Evolutionary conservation across 2,797 vertebrate genomes (phyloP), one percentile per base, ranked within the genome.

Genomic region (Cuculus canorus): DNA sequence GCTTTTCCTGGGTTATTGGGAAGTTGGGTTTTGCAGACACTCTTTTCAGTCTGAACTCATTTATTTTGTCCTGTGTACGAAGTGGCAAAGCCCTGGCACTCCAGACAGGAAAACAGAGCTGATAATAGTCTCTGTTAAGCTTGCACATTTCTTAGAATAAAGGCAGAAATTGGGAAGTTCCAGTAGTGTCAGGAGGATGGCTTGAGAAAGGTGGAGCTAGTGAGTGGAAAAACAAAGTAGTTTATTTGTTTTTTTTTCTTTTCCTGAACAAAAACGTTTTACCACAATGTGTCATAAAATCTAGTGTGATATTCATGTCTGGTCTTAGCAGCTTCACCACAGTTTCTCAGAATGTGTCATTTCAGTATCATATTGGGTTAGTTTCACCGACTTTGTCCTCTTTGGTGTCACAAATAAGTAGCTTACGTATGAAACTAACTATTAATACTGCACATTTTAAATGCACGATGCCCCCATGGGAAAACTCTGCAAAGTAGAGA

Each of bases 271-370:
- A 70, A 86, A 75, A 9, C 11, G 4, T 78, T 93, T 96, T 43
- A 69, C 61, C 45, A n/a, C 28, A n/a, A 5, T 0, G 3, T 48
- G 33, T 82, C n/a, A 9, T 64, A 53, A 63, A 57, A 25, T 68
- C 45, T 39, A 47, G 21, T 19, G 53, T 7, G 5, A 25, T 64
- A 37, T 50, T 64, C 30, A 17, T 0, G 0, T 23, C 41, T 78
- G 66, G 50, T 60, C 24, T 81, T 53, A 66, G 47, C 69, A 91
- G 27, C 66, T 81, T 95, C 59, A 43, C 76, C 69, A 30, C 47
- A 19, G 27, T 86, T 50, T 93, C 70, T 86, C 90, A 82, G 71
- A 33, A 45, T 23, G 14, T 65, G 70, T 73, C 57, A 37, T 65
- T 86, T 89, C 76, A 60, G 30, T 56, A 8, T 60, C 22, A 0